Conservation (phyloP, 2,113 vertebrate genomes). For the Cairina moschata region DNA sequence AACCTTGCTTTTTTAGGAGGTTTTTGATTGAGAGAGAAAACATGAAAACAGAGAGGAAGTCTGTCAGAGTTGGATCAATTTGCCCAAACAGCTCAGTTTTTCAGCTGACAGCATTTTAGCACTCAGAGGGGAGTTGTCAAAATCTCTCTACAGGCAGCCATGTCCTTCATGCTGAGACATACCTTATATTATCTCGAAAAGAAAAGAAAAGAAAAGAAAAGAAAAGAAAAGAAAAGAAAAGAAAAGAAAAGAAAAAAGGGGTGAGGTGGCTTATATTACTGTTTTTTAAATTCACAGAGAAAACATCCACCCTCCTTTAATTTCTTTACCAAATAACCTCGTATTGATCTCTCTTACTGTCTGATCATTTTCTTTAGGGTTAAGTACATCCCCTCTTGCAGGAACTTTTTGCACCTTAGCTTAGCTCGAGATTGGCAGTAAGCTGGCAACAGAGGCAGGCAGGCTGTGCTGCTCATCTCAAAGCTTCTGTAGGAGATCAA, state of each 20-base stretch:
- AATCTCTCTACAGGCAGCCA: conserved; percentile 64
- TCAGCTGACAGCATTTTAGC: conserved; percentile 68
- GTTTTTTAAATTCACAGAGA: neutral
- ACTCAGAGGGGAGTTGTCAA: conserved; percentile 72
- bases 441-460: neutral
- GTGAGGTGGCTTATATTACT: conserved; percentile 20
- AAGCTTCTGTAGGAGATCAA: neutral
- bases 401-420: neutral
- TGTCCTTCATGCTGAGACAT: conserved; percentile 53
- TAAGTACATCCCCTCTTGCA: neutral
- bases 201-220: too few relatives aligned
- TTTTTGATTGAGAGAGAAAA: conserved; percentile 64
- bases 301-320: conserved; percentile 2
- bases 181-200: conserved; percentile 34
- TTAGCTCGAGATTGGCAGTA: neutral
- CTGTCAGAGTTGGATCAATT: conserved; percentile 69
- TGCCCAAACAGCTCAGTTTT: conserved; percentile 57
- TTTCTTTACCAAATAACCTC: neutral
- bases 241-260: too few relatives aligned
- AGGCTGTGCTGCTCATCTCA: neutral
- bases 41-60: conserved; percentile 45
- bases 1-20: conserved; percentile 28
- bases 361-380: neutral
- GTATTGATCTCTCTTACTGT: neutral
- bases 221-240: neutral